These are phyloP conservation scores for Cyprinodon diabolis DNA, from an alignment of 2,797 vertebrate genomes.

Conservation along the genomic window DNA sequence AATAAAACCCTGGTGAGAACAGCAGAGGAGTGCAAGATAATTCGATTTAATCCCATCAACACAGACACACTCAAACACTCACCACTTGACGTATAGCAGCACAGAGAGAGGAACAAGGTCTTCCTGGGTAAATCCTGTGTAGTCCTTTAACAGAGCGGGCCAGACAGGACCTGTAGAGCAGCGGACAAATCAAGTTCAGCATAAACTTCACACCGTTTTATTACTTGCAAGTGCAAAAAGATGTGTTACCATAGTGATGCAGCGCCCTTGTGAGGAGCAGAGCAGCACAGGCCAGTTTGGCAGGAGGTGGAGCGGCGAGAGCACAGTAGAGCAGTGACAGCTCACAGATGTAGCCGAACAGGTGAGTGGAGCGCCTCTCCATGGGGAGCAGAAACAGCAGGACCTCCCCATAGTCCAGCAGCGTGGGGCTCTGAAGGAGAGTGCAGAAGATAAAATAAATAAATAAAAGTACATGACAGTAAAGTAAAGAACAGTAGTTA, in stretches of 20 bases:
- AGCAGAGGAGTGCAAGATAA: neutral
- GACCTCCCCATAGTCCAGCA: conserved; percentile 93
- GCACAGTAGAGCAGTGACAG: conserved; percentile 90
- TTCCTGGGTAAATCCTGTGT: conserved; percentile 89
- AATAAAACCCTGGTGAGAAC: neutral
- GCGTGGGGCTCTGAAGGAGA: conserved; percentile 83
- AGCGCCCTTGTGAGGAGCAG: conserved; percentile 88
- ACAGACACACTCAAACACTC: conserved; percentile 43
- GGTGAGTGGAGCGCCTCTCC: conserved; percentile 84
- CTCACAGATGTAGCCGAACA: conserved; percentile 94
- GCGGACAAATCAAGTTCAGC: conserved; percentile 18
- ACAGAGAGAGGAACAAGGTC: conserved; percentile 86
- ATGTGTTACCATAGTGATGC: conserved; percentile 87
- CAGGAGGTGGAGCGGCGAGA: conserved; percentile 82
- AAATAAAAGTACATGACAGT: neutral
- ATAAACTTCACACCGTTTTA: conserved; percentile 33
- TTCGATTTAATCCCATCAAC: conserved; percentile 1
- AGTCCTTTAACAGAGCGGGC: conserved; percentile 86
- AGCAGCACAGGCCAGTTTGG: conserved; percentile 86
- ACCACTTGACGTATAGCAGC: conserved; percentile 94
- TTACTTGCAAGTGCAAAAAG: neutral
- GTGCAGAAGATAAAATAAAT: neutral
- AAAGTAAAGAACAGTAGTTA: neutral
- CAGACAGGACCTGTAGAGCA: conserved; percentile 86
- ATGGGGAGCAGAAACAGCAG: conserved; percentile 82